Evolutionary conservation across 2,113 vertebrate species (phyloP).

Genomic region (Perognathus longimembris): DNA sequence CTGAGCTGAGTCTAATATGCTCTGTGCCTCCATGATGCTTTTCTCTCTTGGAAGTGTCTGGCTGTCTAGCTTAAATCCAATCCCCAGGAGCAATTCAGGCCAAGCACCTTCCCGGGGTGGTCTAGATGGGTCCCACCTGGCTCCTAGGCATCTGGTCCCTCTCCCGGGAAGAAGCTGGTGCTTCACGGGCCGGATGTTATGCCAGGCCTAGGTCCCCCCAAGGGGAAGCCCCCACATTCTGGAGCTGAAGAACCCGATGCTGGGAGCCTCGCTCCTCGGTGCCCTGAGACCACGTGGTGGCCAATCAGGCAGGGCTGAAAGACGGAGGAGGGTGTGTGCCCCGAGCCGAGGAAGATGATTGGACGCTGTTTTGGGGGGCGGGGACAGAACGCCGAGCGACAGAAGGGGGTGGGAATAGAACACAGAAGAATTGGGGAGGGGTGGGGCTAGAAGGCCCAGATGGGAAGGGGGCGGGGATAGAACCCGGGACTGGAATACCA

Average conservation of each 20-base stretch:
- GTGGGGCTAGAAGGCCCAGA: neutral
- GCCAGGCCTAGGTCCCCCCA: neutral
- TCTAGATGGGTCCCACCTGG: neutral
- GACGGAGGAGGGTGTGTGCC: no score
- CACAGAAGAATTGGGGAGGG: neutral
- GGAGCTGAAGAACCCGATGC: neutral
- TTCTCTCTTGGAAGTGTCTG: neutral
- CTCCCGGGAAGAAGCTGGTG: neutral
- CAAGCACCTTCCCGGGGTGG: neutral
- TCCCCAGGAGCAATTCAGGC: neutral
- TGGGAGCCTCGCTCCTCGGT: no score
- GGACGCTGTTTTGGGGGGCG: neutral
- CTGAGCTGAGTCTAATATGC: no score
- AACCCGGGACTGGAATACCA: neutral
- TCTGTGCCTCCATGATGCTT: neutral
- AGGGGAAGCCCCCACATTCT: neutral
- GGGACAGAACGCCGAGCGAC: neutral
- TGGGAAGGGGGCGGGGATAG: constrained; percentile 2
- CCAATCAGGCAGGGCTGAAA: rapidly evolving
- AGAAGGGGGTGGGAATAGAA: constrained; percentile 16
- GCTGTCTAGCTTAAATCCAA: neutral
- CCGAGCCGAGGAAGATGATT: neutral
- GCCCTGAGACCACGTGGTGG: neutral
- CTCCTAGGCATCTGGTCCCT: neutral
- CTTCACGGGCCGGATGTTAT: neutral